Evolutionary conservation across 1,140 invertebrate species (phyloP), one percentile per base, ranked within the genome.

Genomic region (Pogonomyrmex californicus): DNA sequence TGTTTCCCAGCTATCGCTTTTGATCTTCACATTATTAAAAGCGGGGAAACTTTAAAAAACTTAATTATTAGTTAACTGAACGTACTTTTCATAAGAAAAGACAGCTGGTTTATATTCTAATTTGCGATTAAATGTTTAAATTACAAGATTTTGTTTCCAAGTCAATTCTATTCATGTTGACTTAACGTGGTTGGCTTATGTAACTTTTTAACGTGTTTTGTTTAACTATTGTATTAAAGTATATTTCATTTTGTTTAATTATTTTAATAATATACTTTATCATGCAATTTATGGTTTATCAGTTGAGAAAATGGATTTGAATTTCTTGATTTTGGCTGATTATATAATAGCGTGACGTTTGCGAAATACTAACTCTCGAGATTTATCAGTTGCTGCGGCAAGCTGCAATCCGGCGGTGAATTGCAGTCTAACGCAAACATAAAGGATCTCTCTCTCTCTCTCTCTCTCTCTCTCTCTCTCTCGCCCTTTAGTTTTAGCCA

Each of bases 401-500:
- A 86, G 79, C 85, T 73, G 82, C 68, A 75, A 62, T 47, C 68
- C 17, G 9, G 41, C 56, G 81, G 63, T 87, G 88, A 91, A 91
- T 91, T 91, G 89, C 79, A 91, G 54, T 65, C 76, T 73, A 62
- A 63, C 65, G 51, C 60, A 60, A 79, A 68, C 76, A 81, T 76
- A 92, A 93, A 92, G 92, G 90, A 88, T 87, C 23, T 23, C 23
- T 23, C 23, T 23, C 23, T 23, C 23, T 23, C 23, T 23, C 23
- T 23, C 23, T 23, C 23, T 23, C 23, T 23, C 23, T 23, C 23
- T 23, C 23, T 23, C 23, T 23, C 23, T 23, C 23, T 23, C 23
- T 23, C 89, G 85, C 77, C 88, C 90, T 88, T 51, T 93, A 93
- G 93, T 93, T 94, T 93, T 87, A 91, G 90, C 90, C 85, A 86